Evolutionary conservation across 2,888 invertebrate genomes (phyloP).

Genomic region (Ischnus inquisitorius): DNA sequence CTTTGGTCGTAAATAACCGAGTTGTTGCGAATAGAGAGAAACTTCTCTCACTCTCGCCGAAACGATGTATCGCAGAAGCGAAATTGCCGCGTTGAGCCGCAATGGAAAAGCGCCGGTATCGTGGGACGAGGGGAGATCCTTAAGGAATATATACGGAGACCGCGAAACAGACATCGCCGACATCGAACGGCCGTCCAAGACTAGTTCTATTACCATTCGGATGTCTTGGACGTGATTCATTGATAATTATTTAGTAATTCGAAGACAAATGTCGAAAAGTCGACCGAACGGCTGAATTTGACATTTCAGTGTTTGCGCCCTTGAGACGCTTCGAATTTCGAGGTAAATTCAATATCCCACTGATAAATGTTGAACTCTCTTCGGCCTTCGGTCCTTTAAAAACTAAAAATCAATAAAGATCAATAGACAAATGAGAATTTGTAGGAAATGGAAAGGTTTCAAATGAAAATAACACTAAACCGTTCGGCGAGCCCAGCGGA

Average conservation of each 20-base stretch:
- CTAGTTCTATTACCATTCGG: slow-evolving; percentile 54
- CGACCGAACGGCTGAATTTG: too few species aligned
- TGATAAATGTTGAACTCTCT: too few species aligned
- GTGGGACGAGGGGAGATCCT: slow-evolving; percentile 46
- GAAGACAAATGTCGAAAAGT: neutral
- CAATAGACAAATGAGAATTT: too few species aligned
- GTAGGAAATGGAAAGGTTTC: neutral
- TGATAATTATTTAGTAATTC: neutral
- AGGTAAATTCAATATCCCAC: too few species aligned
- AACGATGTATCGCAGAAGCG: slow-evolving; percentile 58
- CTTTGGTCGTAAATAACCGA: slow-evolving; percentile 69
- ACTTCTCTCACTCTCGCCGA: neutral
- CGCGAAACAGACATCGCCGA: slow-evolving; percentile 51
- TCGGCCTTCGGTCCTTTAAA: too few species aligned
- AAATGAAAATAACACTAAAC: neutral
- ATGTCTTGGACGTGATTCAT: slow-evolving; percentile 43
- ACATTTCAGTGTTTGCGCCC: too few species aligned
- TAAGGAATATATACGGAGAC: slow-evolving; percentile 65
- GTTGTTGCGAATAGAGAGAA: slow-evolving; percentile 27
- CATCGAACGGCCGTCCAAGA: slow-evolving; percentile 40
- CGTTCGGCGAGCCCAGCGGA: slow-evolving; percentile 8
- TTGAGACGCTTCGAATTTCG: too few species aligned
- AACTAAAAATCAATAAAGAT: too few species aligned
- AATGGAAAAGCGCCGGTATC: slow-evolving; percentile 60
- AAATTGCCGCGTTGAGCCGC: slow-evolving; percentile 56